These are phyloP conservation scores for Leptinotarsa rubiginosa DNA, from an alignment of 2,888 invertebrate genomes.

Conservation along the genomic window DNA sequence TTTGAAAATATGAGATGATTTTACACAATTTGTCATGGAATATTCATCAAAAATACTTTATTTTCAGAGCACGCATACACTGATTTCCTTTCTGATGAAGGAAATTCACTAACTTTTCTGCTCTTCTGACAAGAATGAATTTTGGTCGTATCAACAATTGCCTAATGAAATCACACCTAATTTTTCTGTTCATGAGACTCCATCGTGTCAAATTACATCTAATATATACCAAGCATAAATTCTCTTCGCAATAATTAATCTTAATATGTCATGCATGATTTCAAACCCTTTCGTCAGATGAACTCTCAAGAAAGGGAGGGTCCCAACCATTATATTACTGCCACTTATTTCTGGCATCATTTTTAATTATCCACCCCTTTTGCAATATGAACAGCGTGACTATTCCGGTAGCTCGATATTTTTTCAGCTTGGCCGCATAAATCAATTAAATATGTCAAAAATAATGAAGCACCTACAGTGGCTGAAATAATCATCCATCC, in stretches of 20 bases:
- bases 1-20: too few species aligned
- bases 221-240: neutral
- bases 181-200: too few species aligned
- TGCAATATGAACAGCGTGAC: constrained; percentile 31
- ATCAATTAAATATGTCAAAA: constrained; percentile 58
- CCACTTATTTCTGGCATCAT: constrained; percentile 52
- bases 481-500: constrained; percentile 22
- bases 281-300: constrained; percentile 25
- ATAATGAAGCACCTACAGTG: constrained; percentile 51
- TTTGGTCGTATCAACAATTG: too few species aligned
- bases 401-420: constrained; percentile 44
- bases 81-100: too few species aligned
- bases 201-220: neutral
- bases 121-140: too few species aligned
- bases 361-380: constrained; percentile 50
- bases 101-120: too few species aligned
- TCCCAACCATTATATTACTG: constrained; percentile 39
- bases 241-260: constrained; percentile 30
- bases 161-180: too few species aligned
- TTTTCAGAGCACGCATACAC: too few species aligned
- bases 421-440: constrained; percentile 48
- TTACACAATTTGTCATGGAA: too few species aligned
- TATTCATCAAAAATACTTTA: too few species aligned
- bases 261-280: constrained; percentile 38
- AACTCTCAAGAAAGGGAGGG: constrained; percentile 28